These are phyloP conservation scores for Ibidorhyncha struthersii DNA, from an alignment of 2,113 vertebrate genomes.

Conservation along the genomic window DNA sequence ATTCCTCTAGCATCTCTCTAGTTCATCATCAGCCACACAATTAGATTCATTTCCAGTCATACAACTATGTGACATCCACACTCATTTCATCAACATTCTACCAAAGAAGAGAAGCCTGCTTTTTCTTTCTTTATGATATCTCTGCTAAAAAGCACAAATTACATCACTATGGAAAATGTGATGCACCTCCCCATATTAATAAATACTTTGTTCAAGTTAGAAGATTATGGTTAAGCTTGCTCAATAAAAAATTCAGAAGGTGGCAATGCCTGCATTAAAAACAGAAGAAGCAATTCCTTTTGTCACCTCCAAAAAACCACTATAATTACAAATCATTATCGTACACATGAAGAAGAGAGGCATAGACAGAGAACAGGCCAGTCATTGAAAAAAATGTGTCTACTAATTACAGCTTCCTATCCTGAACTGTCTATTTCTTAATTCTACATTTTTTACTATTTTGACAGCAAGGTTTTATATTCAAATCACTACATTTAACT, in stretches of 20 bases:
- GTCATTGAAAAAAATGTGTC: background rate
- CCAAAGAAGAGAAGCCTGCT: background rate
- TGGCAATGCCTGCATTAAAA: background rate
- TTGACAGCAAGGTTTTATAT: background rate
- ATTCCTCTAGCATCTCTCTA: background rate
- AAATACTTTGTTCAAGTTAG: background rate
- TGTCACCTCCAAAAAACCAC: background rate
- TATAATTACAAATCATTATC: background rate
- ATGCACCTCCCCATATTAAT: background rate
- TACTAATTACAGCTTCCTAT: background rate
- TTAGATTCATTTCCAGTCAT: background rate
- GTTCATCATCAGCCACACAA: background rate
- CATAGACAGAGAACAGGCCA: background rate
- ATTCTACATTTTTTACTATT: background rate
- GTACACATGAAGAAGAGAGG: background rate
- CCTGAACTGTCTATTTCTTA: background rate
- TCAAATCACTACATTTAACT: background rate
- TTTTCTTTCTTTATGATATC: background rate
- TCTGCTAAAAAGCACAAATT: background rate
- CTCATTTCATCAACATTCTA: background rate
- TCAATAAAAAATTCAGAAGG: background rate
- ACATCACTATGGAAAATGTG: background rate
- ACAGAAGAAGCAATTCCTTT: background rate
- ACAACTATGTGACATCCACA: background rate
- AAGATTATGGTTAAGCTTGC: background rate